Evolutionary conservation across 2,888 invertebrate genomes (phyloP), one percentile per base, ranked within the genome.

Genomic region (Lasioglossum figueresi): DNA sequence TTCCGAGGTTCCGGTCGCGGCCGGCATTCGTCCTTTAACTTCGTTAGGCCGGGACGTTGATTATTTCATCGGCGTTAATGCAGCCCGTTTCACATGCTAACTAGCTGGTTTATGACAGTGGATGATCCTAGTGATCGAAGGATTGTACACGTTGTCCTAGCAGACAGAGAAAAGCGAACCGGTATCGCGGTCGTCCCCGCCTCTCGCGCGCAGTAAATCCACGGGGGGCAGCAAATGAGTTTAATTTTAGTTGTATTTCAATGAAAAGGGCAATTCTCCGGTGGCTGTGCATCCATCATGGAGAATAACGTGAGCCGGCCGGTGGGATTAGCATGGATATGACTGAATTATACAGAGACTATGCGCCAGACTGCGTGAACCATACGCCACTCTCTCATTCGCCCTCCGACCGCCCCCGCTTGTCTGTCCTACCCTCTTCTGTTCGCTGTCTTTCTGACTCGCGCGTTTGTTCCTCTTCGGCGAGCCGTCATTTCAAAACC

Each of bases 261-360:
- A 93, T 93, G 93, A 93, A 93, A 93, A 93, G 92, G 92, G 91
- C 93, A 93, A 93, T 94, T 93, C 93, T 93, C 93, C 87, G 89
- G 91, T 90, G 92, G 91, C 91, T 88, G 92, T 93, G 93, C 93
- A 93, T 93, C 93, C 92, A 93, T 93, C 93, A 93, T 90, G 92
- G 90, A 92, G 92, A 93, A 93, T 93, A 93, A 93, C 93, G 92
- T 90, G 88, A 90, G 87, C 91, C 88, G 90, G 89, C 90, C 91
- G 90, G 87, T 92, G 93, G 94, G 94, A 93, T 93, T 93, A 93
- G 93, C 93, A 93, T 93, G 94, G 93, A 93, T 93, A 93, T 93
- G 93, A 93, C 93, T 94, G 93, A 93, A 93, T 93, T 93, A 93
- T 93, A 94, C 93, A 93, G 93, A 93, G 93, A 93, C 92, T 92